A percentile compares a stretch with the other conserved stretches of the same genome.
These are phyloP conservation scores for Pasiphila rectangulata DNA, from an alignment of 2,888 invertebrate genomes.

Conservation along the genomic window DNA sequence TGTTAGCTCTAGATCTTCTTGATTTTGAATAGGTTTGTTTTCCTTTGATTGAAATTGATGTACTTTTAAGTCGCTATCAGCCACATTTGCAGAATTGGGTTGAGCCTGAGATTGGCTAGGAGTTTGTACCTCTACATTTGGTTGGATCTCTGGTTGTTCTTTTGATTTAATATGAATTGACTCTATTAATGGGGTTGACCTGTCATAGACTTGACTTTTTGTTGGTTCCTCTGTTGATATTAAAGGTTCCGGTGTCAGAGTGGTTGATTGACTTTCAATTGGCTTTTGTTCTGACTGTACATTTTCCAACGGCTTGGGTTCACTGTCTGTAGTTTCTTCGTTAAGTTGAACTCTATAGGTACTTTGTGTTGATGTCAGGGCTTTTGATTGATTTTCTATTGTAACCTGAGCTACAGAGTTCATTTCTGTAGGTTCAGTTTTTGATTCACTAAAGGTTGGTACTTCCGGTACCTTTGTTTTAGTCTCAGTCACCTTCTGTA, in stretches of 20 bases:
- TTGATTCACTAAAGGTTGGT: not conserved
- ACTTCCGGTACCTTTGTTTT: not conserved
- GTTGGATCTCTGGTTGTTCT: not conserved
- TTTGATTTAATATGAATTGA: not conserved
- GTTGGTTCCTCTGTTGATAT: not conserved
- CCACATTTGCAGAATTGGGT: too few relatives aligned
- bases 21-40: too few relatives aligned
- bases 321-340: not conserved
- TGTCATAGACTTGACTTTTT: not conserved
- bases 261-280: not conserved
- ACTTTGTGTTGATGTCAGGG: not conserved
- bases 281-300: not conserved
- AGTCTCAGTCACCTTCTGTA: not conserved
- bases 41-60: too few relatives aligned
- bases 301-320: not conserved
- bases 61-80: not conserved
- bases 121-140: not conserved
- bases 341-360: not conserved
- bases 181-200: slow-evolving; percentile 1
- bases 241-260: not conserved
- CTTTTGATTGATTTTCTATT: not conserved
- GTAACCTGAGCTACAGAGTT: not conserved
- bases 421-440: not conserved
- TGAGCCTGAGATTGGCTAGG: too few relatives aligned
- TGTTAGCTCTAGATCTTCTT: too few relatives aligned